A percentile compares a stretch with the other conserved stretches of the same genome.
Evolutionary conservation across 2,888 invertebrate species (phyloP).

Genomic region (Serripes groenlandicus): DNA sequence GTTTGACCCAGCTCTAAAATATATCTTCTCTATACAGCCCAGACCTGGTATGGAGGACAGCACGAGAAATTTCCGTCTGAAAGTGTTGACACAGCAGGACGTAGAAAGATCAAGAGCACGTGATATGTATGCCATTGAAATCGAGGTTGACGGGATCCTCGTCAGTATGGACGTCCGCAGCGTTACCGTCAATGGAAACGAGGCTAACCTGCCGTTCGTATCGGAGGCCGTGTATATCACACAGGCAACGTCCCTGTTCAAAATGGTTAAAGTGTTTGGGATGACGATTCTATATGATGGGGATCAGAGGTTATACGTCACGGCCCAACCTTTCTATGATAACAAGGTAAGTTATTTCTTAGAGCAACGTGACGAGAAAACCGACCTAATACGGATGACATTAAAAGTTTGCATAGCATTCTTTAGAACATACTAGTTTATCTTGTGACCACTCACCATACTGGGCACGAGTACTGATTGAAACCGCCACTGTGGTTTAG

Average conservation of each 20-base stretch:
- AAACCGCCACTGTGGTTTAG: no score
- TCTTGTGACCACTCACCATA: no score
- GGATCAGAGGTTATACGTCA: constrained; percentile 55
- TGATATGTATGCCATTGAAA: constrained; percentile 33
- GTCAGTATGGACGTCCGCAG: constrained; percentile 12
- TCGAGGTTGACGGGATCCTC: constrained; percentile 22
- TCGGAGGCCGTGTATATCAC: constrained; percentile 69
- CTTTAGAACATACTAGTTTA: no score
- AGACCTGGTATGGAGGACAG: constrained; percentile 6
- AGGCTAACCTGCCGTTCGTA: constrained; percentile 46
- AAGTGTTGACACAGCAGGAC: constrained; percentile 29
- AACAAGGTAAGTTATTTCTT: constrained; percentile 59
- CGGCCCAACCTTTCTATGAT: constrained; percentile 56
- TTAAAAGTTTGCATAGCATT: no score
- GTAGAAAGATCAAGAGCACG: neutral
- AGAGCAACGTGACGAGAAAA: no score
- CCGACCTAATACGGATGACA: no score
- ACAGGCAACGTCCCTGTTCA: constrained; percentile 69
- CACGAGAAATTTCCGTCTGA: constrained; percentile 4
- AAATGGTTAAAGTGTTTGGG: constrained; percentile 74
- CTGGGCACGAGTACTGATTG: no score
- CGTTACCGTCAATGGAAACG: constrained; percentile 30
- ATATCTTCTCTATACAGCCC: no score
- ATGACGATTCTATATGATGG: constrained; percentile 67
- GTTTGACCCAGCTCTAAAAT: no score